These are phyloP conservation scores for Aegotheles bennettii DNA, from an alignment of 2,113 vertebrate genomes.

Conservation along the genomic window DNA sequence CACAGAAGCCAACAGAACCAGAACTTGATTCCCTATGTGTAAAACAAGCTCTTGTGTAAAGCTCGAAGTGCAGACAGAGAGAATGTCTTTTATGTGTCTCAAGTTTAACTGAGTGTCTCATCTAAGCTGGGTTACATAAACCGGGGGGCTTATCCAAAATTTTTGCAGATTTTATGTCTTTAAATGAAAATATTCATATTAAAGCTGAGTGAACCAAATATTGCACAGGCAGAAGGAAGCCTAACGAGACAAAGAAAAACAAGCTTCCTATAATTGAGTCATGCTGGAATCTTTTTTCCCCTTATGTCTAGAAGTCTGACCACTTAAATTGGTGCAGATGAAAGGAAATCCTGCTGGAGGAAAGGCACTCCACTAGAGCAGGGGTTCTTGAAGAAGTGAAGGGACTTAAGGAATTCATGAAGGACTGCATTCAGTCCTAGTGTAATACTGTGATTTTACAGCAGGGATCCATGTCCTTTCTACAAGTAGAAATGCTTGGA, in stretches of 20 bases:
- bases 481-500: background rate
- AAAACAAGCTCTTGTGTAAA: background rate
- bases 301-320: conserved; percentile 15
- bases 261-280: conserved; percentile 8
- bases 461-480: background rate
- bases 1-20: background rate
- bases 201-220: background rate
- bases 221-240: conserved; percentile 1
- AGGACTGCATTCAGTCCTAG: background rate
- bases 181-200: background rate
- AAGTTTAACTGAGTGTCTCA: background rate
- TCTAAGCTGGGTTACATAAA: background rate
- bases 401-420: background rate
- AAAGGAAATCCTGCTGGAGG: conserved; percentile 8
- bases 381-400: background rate
- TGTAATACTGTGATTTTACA: background rate
- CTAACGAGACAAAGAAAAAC: conserved; percentile 16
- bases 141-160: background rate
- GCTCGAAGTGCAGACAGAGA: background rate
- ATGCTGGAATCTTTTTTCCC: background rate
- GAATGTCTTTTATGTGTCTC: background rate
- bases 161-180: conserved; percentile 18
- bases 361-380: background rate
- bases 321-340: background rate
- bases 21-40: background rate